Base-by-base conservation (phyloP, 2,888 invertebrate genomes). In the Limenitis arthemis region DNA sequence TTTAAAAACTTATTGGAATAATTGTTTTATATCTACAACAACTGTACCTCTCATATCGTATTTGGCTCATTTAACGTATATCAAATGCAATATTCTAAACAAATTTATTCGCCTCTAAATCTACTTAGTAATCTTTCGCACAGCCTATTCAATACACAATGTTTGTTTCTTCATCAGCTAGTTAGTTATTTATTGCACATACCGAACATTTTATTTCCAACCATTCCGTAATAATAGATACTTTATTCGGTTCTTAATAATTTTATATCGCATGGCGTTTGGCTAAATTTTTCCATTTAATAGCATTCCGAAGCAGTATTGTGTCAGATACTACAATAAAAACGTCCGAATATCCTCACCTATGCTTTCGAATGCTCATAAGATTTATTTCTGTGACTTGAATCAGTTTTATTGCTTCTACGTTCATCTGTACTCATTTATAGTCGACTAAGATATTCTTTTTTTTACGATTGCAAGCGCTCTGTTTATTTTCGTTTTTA, bases 401-500 rank as follows among this genome's bases (percentile, higher is more conserved):
- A 77, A 78, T 83, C 77, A 77, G 79, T 83, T 85, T 85, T 84
- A 84, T 82, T 76, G 77, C 81, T 72, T 67, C 73, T 76, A 70
- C 79, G 79, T 82, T 83, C 80, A 83, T 81, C 80, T 81, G 78
- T 73, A 81, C 78, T 83, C 84, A 84, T 86, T 84, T 86, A 84
- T 84, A 82, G 77, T 77, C 73, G 77, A 76, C 82, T 79, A 80
- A 82, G 82, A 82, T 81, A 80, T 77, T 77, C 77, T 85, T 84
- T 85, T n/a, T 20, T 84, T 86, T 85, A 86, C 84, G 85, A 85
- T 85, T 83, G 73, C 72, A 77, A 73, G 74, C 80, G 83, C 72
- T 80, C 77, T 83, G 86, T 86, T 87, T 87, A 87, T 86, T 87
- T 86, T 86, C 75, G 82, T 84, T 86, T 87, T 87, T 86, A 87